Percentiles rank a stretch among this genome's conserved stretches.
Conservation (phyloP, 53 echinoderm and acorn worm species). For the Holothuria scabra region DNA sequence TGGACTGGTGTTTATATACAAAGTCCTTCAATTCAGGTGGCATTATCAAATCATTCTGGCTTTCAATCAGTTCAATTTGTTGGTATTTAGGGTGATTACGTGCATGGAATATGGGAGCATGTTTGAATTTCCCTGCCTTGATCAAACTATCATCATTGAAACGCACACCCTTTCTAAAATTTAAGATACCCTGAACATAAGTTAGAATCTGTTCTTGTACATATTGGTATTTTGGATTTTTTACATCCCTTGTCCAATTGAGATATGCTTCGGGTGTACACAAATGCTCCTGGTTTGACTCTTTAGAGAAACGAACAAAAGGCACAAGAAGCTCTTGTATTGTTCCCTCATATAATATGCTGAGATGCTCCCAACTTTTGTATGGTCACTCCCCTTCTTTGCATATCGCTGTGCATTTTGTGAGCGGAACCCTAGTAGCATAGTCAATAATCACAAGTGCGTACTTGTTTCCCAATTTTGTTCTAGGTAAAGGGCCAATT, state of each 20-base stretch:
- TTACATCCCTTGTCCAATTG: conserved; percentile 40
- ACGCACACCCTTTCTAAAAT: too few species aligned
- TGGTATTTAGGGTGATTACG: too few species aligned
- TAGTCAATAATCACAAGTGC: conserved; percentile 28
- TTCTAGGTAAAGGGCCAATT: not conserved
- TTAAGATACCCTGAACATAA: too few species aligned
- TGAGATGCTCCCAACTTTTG: conserved; percentile 69
- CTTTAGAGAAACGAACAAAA: conserved; percentile 40
- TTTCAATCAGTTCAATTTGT: conserved; percentile 35
- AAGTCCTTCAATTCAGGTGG: not conserved
- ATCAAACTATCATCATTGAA: too few species aligned
- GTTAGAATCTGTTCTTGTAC: too few species aligned
- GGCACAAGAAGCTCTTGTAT: conserved; percentile 62
- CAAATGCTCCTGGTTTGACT: conserved; percentile 2
- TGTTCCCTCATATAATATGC: conserved; percentile 46
- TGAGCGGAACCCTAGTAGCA: conserved; percentile 32
- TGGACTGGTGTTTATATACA: not conserved
- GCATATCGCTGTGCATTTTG: conserved; percentile 65
- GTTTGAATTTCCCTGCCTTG: too few species aligned
- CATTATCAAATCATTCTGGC: not conserved
- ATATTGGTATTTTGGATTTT: conserved; percentile 42
- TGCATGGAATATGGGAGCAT: too few species aligned
- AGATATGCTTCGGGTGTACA: conserved; percentile 50
- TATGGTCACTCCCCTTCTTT: conserved; percentile 61
- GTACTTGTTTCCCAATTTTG: conserved; percentile 30